Base-by-base conservation (phyloP, 2,888 invertebrate genomes). In the Chloroclysta siterata region DNA sequence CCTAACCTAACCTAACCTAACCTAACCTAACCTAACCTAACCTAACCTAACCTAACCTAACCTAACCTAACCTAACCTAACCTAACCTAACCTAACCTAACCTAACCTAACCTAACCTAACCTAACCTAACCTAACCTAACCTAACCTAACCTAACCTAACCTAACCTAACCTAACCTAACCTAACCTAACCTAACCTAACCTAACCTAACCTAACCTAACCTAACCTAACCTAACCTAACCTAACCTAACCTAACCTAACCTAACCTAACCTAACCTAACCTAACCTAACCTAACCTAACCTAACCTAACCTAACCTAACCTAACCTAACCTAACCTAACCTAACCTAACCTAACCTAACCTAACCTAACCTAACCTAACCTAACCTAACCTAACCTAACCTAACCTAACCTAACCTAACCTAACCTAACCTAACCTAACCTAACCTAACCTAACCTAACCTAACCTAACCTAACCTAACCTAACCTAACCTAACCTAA, bases 101-200 rank as follows among this genome's bases (percentile, higher is more conserved):
- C 36, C 36, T 11, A 36, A 36, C 36, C 36, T 36, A 36, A 56
- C 56, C 48, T 56, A 48, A 56, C 48, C 55, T 56, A 56, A 56
- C 48, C 56, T 56, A 56, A 56, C 56, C 56, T 55, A 55, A 55
- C 55, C 55, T 55, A 55, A 55, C 55, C 55, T 47, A 55, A 55
- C 55, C 55, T 55, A 55, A 55, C 55, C 55, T 55, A 55, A 55
- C 55, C 55, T 55, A 55, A 55, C 55, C 55, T 47, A 55, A 47
- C 55, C 55, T 36, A 55, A 55, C 55, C 55, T 55, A 55, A 55
- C 55, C 36, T 36, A 66, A 71, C 69, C 71, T 68, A 68, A 73
- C 69, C 73, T 69, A 70, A 72, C 68, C 65, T 68, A 66, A 65
- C 70, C 67, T 69, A 66, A 66, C 69, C 69, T 67, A 68, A 62